Evolutionary conservation across 2,888 invertebrate species (phyloP).

Genomic region (Dynastes grantii): DNA sequence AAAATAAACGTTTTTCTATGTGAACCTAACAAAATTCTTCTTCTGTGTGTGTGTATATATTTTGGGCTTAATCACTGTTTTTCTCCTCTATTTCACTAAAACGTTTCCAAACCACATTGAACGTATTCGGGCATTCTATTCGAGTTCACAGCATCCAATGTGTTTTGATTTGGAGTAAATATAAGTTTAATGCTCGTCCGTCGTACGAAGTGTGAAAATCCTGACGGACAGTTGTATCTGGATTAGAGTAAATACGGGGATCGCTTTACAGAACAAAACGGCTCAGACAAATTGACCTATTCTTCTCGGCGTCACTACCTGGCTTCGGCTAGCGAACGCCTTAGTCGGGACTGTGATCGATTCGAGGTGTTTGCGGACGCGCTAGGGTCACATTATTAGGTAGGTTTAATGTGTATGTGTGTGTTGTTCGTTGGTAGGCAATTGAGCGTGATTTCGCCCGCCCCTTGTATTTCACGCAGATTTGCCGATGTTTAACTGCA

Average conservation of each 20-base stretch:
- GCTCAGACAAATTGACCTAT: constrained; percentile 67
- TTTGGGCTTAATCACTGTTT: constrained; percentile 5
- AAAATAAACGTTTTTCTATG: constrained; percentile 24
- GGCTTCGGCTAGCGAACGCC: constrained; percentile 18
- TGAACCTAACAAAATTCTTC: constrained; percentile 31
- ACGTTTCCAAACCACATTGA: constrained; percentile 18
- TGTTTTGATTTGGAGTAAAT: constrained; percentile 50
- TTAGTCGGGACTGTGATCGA: constrained; percentile 41
- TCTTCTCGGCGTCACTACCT: constrained; percentile 63
- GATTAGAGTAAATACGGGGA: constrained; percentile 60
- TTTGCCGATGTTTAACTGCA: constrained; percentile 67
- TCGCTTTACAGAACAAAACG: constrained; percentile 59
- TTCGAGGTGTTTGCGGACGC: constrained; percentile 15
- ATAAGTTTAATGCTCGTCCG: constrained; percentile 42
- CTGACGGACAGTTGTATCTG: constrained; percentile 60
- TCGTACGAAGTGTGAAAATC: constrained; percentile 54
- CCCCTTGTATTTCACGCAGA: constrained; percentile 69
- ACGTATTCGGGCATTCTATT: constrained; percentile 11
- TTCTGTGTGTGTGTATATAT: neutral
- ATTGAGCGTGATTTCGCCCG: constrained; percentile 68
- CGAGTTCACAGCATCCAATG: constrained; percentile 21
- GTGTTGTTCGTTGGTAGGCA: constrained; percentile 63
- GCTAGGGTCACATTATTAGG: constrained; percentile 44
- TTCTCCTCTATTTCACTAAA: constrained; percentile 35
- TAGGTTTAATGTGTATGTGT: constrained; percentile 54